Evolutionary conservation across 2,888 invertebrate genomes (phyloP).

Genomic region (Trissolcus japonicus): DNA sequence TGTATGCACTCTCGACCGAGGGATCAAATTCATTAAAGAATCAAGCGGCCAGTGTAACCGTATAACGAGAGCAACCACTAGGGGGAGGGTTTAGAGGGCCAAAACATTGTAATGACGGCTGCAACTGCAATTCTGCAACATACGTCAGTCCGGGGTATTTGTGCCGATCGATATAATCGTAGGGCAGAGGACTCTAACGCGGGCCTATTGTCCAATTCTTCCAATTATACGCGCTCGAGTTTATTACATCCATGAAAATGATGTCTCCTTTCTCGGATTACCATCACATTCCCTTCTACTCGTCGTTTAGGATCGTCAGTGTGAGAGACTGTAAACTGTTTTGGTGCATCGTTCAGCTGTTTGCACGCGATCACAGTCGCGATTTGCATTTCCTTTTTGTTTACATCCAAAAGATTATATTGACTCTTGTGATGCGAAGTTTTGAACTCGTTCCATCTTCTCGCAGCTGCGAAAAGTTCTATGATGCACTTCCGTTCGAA

Average conservation of each 20-base stretch:
- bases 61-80: too few species aligned
- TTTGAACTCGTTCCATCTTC: conserved; percentile 1
- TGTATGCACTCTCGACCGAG: too few species aligned
- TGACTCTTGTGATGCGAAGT: neutral
- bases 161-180: conserved; percentile 62
- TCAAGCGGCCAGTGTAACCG: neutral
- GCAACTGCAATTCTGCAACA: conserved; percentile 55
- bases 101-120: conserved; percentile 33
- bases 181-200: conserved; percentile 50
- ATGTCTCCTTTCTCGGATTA: conserved; percentile 51
- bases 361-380: too few species aligned
- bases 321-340: conserved; percentile 9
- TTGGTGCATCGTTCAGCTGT: too few species aligned
- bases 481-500: neutral
- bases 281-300: conserved; percentile 30
- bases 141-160: conserved; percentile 53
- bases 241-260: conserved; percentile 22
- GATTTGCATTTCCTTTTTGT: too few species aligned
- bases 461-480: neutral
- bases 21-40: conserved; percentile 5
- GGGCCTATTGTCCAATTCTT: conserved; percentile 64
- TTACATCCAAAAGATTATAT: too few species aligned
- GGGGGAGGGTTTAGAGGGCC: neutral
- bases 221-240: conserved; percentile 58
- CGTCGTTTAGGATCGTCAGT: conserved; percentile 35